Base-by-base conservation (phyloP, 2,888 invertebrate species). In the Atrina japonica region DNA sequence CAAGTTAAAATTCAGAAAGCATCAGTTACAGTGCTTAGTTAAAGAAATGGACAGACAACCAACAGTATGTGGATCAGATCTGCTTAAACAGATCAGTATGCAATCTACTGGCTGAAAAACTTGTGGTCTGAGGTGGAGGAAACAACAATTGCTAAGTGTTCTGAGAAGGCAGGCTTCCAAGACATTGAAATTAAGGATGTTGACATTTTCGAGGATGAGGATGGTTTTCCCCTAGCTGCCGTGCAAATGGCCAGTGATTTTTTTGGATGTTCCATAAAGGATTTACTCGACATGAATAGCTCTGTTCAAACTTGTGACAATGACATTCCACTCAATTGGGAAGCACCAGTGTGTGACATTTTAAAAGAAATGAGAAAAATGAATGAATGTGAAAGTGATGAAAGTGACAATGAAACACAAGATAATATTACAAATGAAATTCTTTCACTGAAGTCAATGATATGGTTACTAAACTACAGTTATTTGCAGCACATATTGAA, bases 1-100 rank as follows among this genome's bases (percentile, higher is more conserved):
- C 18, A 64, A 55, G 18, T 30, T 66, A 11, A 66, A 66, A 56
- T 66, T 56, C 23, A 43, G 56, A 18, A 66, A 61, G 29, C 47
- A 49, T 25, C 61, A 49, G 55, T 16, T 35, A 35, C 35, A 35
- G 35, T 23, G 23, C 23, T 18, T 52, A 23, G 52, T 52, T 7
- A 52, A 52, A 25, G 52, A 52, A 52, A 52, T 52, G 52, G 52
- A 52, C 27, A 52, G 52, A 25, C 23, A 52, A 16, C 25, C 52
- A 16, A 52, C 52, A 25, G 9, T 52, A 25, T 21, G 52, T 52
- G 27, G 52, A 14, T 25, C 52, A 7, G 52, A 52, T 23, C 23
- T 52, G 6, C 27, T 52, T 5, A 52, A 52, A 25, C 52, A 52
- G 23, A 21, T 52, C 3, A 52, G 23, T 23, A 25, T 52, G 52